A percentile compares a stretch with the other conserved stretches of the same genome.
Evolutionary conservation across 2,113 vertebrate species (phyloP).

Genomic region (Probosciger aterrimus): DNA sequence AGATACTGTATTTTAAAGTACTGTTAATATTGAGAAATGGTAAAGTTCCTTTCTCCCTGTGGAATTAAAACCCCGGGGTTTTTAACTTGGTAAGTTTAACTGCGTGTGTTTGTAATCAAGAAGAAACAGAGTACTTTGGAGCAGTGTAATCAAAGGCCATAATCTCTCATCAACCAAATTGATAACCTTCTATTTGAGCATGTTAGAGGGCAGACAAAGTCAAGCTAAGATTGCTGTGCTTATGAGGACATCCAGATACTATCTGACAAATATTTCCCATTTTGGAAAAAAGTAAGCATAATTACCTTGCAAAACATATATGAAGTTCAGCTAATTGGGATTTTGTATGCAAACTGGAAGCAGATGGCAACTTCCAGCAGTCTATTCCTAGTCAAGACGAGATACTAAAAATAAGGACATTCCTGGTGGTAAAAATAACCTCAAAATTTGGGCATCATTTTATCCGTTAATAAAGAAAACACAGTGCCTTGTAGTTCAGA

Average conservation of each 20-base stretch:
- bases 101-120: slow-evolving; percentile 78
- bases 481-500: background rate
- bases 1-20: slow-evolving; percentile 66
- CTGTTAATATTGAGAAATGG: slow-evolving; percentile 55
- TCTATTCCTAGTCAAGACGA: slow-evolving; percentile 72
- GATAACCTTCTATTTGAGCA: slow-evolving; percentile 68
- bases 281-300: slow-evolving; percentile 58
- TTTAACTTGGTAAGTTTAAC: slow-evolving; percentile 75
- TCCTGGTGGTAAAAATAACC: background rate
- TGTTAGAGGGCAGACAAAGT: slow-evolving; percentile 75
- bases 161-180: slow-evolving; percentile 72
- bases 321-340: slow-evolving; percentile 79
- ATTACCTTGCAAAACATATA: slow-evolving; percentile 73
- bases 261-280: slow-evolving; percentile 64
- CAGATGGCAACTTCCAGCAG: slow-evolving; percentile 81
- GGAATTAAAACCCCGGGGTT: slow-evolving; percentile 51
- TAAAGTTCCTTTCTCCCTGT: slow-evolving; percentile 72
- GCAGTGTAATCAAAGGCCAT: slow-evolving; percentile 73
- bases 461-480: background rate
- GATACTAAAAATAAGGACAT: slow-evolving; percentile 52
- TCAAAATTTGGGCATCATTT: background rate
- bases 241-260: slow-evolving; percentile 82
- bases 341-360: slow-evolving; percentile 79
- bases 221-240: slow-evolving; percentile 76
- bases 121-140: slow-evolving; percentile 38